These are phyloP conservation scores for Thalassoma bifasciatum DNA, from an alignment of 2,113 vertebrate species.

Conservation along the genomic window DNA sequence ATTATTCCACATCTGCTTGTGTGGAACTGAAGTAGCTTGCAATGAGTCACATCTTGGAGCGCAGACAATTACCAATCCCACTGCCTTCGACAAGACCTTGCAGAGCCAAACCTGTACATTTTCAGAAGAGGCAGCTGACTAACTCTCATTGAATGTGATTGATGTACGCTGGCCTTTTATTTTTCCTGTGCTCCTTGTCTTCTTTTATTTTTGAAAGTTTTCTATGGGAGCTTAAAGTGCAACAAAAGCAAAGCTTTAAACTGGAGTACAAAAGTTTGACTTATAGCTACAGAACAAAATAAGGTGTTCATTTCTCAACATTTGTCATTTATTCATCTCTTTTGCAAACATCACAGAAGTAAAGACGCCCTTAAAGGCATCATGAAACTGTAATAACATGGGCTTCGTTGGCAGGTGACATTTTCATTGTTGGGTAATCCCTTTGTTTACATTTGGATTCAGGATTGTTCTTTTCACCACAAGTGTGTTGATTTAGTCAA, in stretches of 20 bases:
- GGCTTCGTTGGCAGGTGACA: not conserved
- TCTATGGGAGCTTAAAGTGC: not conserved
- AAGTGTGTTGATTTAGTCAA: not conserved
- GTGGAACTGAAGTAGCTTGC: constrained; percentile 4
- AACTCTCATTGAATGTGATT: not conserved
- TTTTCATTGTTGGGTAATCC: not conserved
- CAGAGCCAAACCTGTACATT: constrained; percentile 35
- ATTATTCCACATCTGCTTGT: not conserved
- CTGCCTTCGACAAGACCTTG: constrained; percentile 28
- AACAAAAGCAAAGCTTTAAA: not conserved
- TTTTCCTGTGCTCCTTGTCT: not conserved
- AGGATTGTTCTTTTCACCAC: not conserved
- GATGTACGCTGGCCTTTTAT: not conserved
- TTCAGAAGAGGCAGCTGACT: constrained; percentile 16
- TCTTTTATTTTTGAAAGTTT: not conserved
- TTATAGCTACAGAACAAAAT: not conserved
- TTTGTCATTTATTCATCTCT: not conserved
- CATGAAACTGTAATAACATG: not conserved
- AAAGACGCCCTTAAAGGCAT: not conserved
- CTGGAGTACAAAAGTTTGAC: not conserved
- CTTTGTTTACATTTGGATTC: constrained; percentile 6
- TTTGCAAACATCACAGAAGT: not conserved
- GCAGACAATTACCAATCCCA: constrained; percentile 13
- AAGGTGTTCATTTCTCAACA: not conserved
- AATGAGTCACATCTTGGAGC: constrained; percentile 51